Percentiles rank a stretch among this genome's conserved stretches.
Evolutionary conservation across 2,113 vertebrate genomes (phyloP).

Genomic region (Tachysurus vachellii): DNA sequence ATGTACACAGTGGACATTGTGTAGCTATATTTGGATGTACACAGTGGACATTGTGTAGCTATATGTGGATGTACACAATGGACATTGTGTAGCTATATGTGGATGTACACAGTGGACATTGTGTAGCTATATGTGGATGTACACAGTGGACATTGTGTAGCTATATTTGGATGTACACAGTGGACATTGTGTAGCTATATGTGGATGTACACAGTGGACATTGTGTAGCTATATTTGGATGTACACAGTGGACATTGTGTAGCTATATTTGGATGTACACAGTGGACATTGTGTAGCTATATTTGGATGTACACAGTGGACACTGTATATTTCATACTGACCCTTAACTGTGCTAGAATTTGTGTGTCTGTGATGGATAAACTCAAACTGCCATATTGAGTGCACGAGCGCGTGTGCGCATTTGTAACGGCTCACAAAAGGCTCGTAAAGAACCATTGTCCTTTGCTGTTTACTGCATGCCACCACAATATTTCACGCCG

Average conservation of each 20-base stretch:
- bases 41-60: background rate
- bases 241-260: background rate
- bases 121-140: background rate
- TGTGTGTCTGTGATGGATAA: slow-evolving; percentile 8
- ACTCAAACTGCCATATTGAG: background rate
- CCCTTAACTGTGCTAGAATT: background rate
- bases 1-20: background rate
- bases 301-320: background rate
- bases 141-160: background rate
- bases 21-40: background rate
- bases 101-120: background rate
- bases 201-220: background rate
- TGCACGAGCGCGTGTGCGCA: slow-evolving; percentile 1
- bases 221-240: background rate
- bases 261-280: background rate
- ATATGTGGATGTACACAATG: background rate
- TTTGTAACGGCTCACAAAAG: background rate
- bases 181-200: background rate
- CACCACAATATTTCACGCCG: slow-evolving; percentile 22
- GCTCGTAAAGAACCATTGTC: slow-evolving; percentile 28
- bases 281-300: background rate
- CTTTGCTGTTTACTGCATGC: background rate
- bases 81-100: background rate
- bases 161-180: background rate
- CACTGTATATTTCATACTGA: background rate